Conservation (phyloP, 2,113 vertebrate genomes). For the Gopherus flavomarginatus region DNA sequence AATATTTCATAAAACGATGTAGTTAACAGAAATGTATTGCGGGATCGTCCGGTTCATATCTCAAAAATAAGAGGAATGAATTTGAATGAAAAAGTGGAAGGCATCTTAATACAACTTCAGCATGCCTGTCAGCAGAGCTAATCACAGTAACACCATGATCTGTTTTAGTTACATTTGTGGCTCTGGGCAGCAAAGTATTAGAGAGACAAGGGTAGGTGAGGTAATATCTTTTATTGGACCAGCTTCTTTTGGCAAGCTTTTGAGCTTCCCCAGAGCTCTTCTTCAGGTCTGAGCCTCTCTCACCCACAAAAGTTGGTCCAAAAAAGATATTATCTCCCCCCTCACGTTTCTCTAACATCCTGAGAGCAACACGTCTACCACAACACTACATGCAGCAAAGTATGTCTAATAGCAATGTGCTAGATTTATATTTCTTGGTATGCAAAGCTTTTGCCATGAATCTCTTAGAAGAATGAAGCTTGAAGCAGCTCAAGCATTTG, state of each 20-base stretch:
- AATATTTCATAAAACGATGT: not conserved
- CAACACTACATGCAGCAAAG: conserved; percentile 37
- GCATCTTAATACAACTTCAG: not conserved
- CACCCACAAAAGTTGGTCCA: no score
- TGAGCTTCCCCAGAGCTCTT: not conserved
- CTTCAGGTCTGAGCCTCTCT: not conserved
- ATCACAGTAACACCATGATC: conserved; percentile 3
- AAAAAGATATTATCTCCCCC: no score
- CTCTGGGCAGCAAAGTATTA: conserved; percentile 51
- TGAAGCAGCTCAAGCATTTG: conserved; percentile 33
- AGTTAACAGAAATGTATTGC: not conserved
- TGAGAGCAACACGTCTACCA: no score
- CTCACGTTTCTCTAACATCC: no score
- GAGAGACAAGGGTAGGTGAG: not conserved
- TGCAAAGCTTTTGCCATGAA: conserved; percentile 43
- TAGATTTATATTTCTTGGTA: conserved; percentile 61
- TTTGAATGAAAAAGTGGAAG: not conserved
- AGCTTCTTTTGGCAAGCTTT: not conserved
- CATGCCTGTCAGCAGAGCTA: not conserved
- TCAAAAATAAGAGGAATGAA: not conserved
- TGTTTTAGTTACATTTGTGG: conserved; percentile 52
- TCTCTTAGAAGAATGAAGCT: conserved; percentile 44
- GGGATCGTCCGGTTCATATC: not conserved
- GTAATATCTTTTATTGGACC: not conserved
- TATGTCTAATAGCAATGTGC: conserved; percentile 57